phyloP scores from a whole-genome alignment of 2,113 vertebrate species.

The Onychostoma macrolepis region DNA sequence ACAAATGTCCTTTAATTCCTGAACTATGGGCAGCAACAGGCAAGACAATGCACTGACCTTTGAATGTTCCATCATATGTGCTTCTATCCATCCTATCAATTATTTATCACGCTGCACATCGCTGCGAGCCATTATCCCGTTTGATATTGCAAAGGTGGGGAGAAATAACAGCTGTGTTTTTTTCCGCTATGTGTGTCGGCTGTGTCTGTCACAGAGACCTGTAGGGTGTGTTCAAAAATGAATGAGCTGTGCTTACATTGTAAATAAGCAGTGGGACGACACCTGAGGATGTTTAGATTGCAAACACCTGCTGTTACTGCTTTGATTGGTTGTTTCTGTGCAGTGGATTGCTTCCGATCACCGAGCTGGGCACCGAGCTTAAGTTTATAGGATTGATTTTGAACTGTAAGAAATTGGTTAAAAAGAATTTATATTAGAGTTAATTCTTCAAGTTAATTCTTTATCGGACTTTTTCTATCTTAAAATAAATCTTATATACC shows the following conservation, averaged over 20 bases:
- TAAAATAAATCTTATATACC: too few species aligned
- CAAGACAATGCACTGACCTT: constrained; percentile 70
- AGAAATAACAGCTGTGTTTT: constrained; percentile 66
- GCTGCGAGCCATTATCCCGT: constrained; percentile 68
- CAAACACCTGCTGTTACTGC: constrained; percentile 75
- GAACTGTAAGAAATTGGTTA: too few species aligned
- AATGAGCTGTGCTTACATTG: constrained; percentile 74
- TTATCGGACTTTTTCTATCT: too few species aligned
- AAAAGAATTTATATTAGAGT: too few species aligned
- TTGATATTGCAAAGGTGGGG: constrained; percentile 65
- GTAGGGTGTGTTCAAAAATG: constrained; percentile 77
- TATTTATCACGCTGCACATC: constrained; percentile 74
- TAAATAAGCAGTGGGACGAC: constrained; percentile 78
- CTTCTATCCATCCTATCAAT: constrained; percentile 66
- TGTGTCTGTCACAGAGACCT: constrained; percentile 75
- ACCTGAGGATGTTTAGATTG: constrained; percentile 77
- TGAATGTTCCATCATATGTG: constrained; percentile 70
- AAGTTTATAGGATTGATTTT: too few species aligned
- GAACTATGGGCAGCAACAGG: constrained; percentile 6
- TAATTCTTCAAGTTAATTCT: too few species aligned
- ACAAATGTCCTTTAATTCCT: neutral
- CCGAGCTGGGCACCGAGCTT: constrained; percentile 56
- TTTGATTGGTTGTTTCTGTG: constrained; percentile 76
- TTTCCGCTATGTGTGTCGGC: constrained; percentile 65
- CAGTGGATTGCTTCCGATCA: constrained; percentile 54